Percentiles rank a stretch among this genome's conserved stretches.
These are phyloP conservation scores for Drusus annulatus DNA, from an alignment of 1,140 invertebrate genomes.

Conservation along the genomic window DNA sequence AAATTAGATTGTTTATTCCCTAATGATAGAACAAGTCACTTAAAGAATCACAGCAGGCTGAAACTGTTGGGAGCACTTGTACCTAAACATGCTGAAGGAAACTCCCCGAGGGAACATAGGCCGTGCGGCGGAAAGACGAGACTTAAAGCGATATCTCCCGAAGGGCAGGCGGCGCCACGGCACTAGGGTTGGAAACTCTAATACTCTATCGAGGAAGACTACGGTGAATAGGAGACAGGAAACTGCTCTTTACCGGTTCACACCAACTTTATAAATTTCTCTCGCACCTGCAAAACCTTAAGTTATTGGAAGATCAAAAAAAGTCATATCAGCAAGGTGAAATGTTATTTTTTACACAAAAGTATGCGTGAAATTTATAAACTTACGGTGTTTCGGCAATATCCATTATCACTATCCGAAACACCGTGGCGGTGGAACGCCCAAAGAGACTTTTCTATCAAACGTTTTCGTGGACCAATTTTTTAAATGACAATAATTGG, in stretches of 20 bases:
- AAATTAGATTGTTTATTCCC: constrained; percentile 45
- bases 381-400: too few species aligned
- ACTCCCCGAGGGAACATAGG: constrained; percentile 39
- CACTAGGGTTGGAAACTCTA: not conserved
- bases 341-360: too few species aligned
- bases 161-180: not conserved
- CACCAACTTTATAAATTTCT: not conserved
- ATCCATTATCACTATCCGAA: too few species aligned
- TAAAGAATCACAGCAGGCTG: constrained; percentile 53
- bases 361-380: too few species aligned
- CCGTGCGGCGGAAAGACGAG: constrained; percentile 39
- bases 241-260: not conserved
- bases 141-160: constrained; percentile 26
- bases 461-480: not conserved
- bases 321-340: too few species aligned
- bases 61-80: constrained; percentile 42
- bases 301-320: too few species aligned
- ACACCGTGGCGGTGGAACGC: too few species aligned
- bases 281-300: too few species aligned
- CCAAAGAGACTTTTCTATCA: too few species aligned
- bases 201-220: constrained; percentile 17
- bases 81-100: constrained; percentile 8
- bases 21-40: constrained; percentile 51
- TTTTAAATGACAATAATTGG: not conserved
- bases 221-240: not conserved